phyloP scores from a whole-genome alignment of 1,140 invertebrate species.

The Pomacea maculata region DNA sequence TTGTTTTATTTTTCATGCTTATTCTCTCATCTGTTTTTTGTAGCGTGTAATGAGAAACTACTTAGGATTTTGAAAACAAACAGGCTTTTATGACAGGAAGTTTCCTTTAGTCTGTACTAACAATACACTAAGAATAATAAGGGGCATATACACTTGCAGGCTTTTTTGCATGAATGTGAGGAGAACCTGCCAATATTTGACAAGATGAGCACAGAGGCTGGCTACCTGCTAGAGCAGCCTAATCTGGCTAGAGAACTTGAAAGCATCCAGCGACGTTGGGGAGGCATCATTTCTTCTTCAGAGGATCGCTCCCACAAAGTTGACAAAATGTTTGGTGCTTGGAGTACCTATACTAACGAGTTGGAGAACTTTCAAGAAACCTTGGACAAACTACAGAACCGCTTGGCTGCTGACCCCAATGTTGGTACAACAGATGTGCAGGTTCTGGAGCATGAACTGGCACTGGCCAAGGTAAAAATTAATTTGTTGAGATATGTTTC shows the following conservation, averaged over 20 bases:
- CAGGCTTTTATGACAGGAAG: too few relatives aligned
- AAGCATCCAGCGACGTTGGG: slow-evolving; percentile 64
- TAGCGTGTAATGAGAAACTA: neutral
- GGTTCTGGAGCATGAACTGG: slow-evolving; percentile 58
- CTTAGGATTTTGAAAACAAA: too few relatives aligned
- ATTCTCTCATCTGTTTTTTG: neutral
- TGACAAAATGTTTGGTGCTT: slow-evolving; percentile 55
- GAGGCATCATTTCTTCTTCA: slow-evolving; percentile 47
- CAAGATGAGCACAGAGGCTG: slow-evolving; percentile 57
- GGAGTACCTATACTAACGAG: slow-evolving; percentile 51
- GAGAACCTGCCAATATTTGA: slow-evolving; percentile 71
- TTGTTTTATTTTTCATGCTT: slow-evolving; percentile 14
- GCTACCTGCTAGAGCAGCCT: slow-evolving; percentile 69
- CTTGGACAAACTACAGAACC: slow-evolving; percentile 52
- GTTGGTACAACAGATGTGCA: slow-evolving; percentile 54
- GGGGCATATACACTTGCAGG: slow-evolving; percentile 26
- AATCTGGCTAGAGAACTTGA: slow-evolving; percentile 61
- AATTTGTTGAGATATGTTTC: too few relatives aligned
- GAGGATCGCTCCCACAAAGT: slow-evolving; percentile 56
- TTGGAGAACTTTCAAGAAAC: slow-evolving; percentile 50
- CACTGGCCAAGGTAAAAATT: slow-evolving; percentile 54
- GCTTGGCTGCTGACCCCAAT: slow-evolving; percentile 53
- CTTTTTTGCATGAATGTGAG: slow-evolving; percentile 79
- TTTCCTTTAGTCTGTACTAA: neutral
- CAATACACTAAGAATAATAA: neutral